phyloP scores from a whole-genome alignment of 2,888 invertebrate genomes.

The Hyposoter dolosus region DNA sequence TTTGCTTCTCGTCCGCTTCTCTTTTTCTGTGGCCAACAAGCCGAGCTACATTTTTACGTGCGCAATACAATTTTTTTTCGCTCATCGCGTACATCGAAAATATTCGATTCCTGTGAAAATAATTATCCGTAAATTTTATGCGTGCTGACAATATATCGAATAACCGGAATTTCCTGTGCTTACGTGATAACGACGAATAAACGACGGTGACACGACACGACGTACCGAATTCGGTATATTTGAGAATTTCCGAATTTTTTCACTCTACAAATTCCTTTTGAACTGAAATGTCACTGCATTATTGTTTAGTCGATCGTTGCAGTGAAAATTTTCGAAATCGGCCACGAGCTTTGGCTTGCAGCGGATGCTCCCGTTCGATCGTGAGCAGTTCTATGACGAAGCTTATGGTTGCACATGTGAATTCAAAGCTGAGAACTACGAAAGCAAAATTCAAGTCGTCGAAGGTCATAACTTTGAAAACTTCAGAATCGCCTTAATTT shows the following conservation, averaged over 20 bases:
- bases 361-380: background rate
- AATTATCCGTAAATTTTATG: background rate
- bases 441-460: slow-evolving; percentile 4
- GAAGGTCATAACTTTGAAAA: background rate
- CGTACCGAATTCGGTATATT: background rate
- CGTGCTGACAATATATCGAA: background rate
- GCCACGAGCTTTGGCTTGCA: background rate
- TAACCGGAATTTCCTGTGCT: background rate
- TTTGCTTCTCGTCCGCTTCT: slow-evolving; percentile 6
- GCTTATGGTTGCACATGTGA: background rate
- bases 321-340: background rate
- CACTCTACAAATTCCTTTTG: background rate
- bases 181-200: background rate
- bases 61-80: slow-evolving; percentile 31
- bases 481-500: background rate
- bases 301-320: background rate
- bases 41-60: slow-evolving; percentile 43
- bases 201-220: background rate
- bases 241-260: background rate
- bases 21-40: slow-evolving; percentile 37
- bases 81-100: background rate
- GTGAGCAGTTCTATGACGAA: background rate
- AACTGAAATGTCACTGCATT: background rate
- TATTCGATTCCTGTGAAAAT: slow-evolving; percentile 3
- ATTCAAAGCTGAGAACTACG: background rate